Base-by-base conservation (phyloP, 2,113 vertebrate species). In the Eleginops maclovinus region DNA sequence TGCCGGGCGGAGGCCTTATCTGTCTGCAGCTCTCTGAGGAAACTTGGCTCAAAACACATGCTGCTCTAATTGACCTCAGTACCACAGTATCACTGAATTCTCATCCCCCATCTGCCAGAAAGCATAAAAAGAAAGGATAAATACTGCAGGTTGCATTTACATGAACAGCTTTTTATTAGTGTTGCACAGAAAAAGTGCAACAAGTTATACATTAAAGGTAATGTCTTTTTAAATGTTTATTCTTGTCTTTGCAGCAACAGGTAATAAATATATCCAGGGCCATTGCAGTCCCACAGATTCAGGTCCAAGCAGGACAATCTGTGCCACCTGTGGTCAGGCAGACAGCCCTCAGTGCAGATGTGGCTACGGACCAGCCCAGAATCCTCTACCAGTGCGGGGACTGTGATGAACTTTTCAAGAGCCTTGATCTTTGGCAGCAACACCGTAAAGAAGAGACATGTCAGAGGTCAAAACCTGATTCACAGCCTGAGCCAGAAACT, bases 361-460 rank as follows among this genome's bases (percentile, higher is more conserved):
- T 89, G 51, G 4, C 58, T 7, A 43, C 82, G 5, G 93, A 94
- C 56, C 90, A 90, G 60, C 92, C 93, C 9, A 86, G 92, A 22
- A 94, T 95, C 60, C 93, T 93, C 41, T 98, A 97, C 6, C 96
- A 98, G 85, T 98, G 97, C 74, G 94, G 95, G 2, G 97, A 97
- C 64, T 98, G 97, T 63, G 95, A 96, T 63, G 93, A 95, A 2
- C 93, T 97, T 2, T 98, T 98, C 1, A 88, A 93, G 46, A 95
- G 89, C 19, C 96, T 97, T 36, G 93, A 94, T 13, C 87, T 95
- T 13, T 97, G 97, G 96, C 94, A 97, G 62, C 94, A 91, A 3
- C 97, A 98, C 73, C 94, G 96, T 22, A 96, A 96, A 77, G 88
- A 88, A 85, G 95, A 76, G 22, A 44, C 15, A 22, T 93, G 91